Base-by-base conservation (phyloP, 2,888 invertebrate genomes). In the Leistus spinibarbis region DNA sequence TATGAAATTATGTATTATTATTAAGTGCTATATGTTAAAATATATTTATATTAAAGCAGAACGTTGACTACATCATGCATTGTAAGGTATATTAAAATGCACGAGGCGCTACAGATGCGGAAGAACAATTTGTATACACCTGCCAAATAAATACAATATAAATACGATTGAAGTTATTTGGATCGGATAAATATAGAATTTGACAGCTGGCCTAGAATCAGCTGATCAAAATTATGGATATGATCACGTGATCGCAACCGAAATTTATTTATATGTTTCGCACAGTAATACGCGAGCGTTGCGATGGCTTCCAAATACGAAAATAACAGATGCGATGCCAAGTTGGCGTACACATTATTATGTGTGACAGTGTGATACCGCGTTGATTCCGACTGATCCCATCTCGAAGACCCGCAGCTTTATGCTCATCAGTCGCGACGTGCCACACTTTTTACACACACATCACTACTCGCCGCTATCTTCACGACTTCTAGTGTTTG, bases 281-380 rank as follows among this genome's bases (percentile, higher is more conserved):
- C 13, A 40, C 13, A 24, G 3, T 3, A 4, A 4, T 24, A 24
- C 24, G 40, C 40, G 40, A 1, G 7, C 13, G 40, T 2, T 40
- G 10, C 10, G 40, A 13, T 40, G 40, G 40, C 40, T 5, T 40
- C 40, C 2, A 40, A 40, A 40, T 40, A 40, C 40, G 40, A 40
- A 40, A 40, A 40, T 40, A 40, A 7, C 40, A 40, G 10, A 7
- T 4, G 40, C 40, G 40, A 1, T 40, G 40, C 40, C 40, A 40
- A 40, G 10, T 40, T 60, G 60, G 65, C 66, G 40, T 40, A 66
- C 72, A 72, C 65, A 72, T 72, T 72, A 72, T 72, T 65, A 72
- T 72, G 65, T 56, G 72, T 72, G 72, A 72, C 72, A 72, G 66
- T 54, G 56, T 72, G 71, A 72, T 65, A 13, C 72, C 72, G 19